A percentile compares a stretch with the other conserved stretches of the same genome.
phyloP scores from a whole-genome alignment of 2,113 vertebrate species.

The Bettongia penicillata region DNA sequence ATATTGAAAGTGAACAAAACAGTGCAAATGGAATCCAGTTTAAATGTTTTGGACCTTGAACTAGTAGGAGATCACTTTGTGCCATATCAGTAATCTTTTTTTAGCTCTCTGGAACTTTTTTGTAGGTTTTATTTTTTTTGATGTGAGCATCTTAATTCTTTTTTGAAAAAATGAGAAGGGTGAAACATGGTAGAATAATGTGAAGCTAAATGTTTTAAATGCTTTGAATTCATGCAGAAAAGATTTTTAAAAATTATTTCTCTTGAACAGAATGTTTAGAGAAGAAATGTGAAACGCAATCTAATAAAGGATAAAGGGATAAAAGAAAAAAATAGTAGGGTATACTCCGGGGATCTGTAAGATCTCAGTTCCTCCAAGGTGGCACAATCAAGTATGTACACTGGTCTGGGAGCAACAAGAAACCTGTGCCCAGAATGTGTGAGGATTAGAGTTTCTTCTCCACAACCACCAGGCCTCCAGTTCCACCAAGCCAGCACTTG shows the following conservation, averaged over 20 bases:
- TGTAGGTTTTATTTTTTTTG: conserved; percentile 93
- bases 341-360: no score
- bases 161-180: conserved; percentile 84
- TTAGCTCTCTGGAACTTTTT: conserved; percentile 87
- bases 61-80: conserved; percentile 86
- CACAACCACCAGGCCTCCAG: no score
- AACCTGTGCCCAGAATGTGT: no score
- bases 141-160: conserved; percentile 88
- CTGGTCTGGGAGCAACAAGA: no score
- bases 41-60: conserved; percentile 83
- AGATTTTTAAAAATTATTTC: conserved; percentile 78
- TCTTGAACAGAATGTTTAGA: conserved; percentile 68
- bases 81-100: conserved; percentile 87
- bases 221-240: conserved; percentile 83
- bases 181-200: conserved; percentile 85
- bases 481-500: no score
- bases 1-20: conserved; percentile 77
- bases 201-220: conserved; percentile 86
- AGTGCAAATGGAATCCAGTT: conserved; percentile 79
- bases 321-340: no score
- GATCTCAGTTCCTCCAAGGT: no score
- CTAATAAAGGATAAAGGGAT: conserved; percentile 70
- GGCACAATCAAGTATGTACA: no score
- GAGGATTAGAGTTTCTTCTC: no score
- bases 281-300: conserved; percentile 63